Conservation (phyloP, 2,888 invertebrate species). For the Cancer borealis region DNA sequence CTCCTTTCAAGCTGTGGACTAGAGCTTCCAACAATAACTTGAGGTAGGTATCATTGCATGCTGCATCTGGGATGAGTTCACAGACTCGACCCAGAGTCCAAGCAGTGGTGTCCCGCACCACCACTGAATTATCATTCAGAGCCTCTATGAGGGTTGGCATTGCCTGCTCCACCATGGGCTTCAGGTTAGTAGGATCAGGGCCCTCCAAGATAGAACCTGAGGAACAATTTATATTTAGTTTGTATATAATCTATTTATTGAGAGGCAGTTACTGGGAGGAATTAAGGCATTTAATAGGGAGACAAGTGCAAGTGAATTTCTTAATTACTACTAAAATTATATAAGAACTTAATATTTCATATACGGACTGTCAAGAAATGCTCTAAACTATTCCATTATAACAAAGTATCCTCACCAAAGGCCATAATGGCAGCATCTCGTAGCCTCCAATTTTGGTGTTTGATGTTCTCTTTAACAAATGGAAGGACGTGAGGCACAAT, state of each 20-base stretch:
- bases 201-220: slow-evolving; percentile 90
- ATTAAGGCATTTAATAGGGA: too few species aligned
- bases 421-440: slow-evolving; percentile 99
- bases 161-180: slow-evolving; percentile 96
- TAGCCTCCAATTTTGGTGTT: slow-evolving; percentile 89
- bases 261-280: background rate
- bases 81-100: slow-evolving; percentile 99
- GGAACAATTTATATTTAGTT: slow-evolving; percentile 75
- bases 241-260: slow-evolving; percentile 80
- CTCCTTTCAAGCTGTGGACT: slow-evolving; percentile 84
- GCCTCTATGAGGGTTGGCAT: slow-evolving; percentile 96
- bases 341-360: too few species aligned
- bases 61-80: slow-evolving; percentile 97
- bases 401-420: slow-evolving; percentile 85
- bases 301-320: background rate
- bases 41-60: slow-evolving; percentile 91
- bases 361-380: too few species aligned
- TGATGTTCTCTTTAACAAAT: slow-evolving; percentile 96
- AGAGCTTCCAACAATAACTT: slow-evolving; percentile 83
- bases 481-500: slow-evolving; percentile 97
- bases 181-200: slow-evolving; percentile 90
- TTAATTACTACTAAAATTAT: background rate
- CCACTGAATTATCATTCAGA: slow-evolving; percentile 96
- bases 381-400: background rate
- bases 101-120: slow-evolving; percentile 97